Conservation (phyloP, 2,113 vertebrate species). For the Nycticryphes semicollaris region DNA sequence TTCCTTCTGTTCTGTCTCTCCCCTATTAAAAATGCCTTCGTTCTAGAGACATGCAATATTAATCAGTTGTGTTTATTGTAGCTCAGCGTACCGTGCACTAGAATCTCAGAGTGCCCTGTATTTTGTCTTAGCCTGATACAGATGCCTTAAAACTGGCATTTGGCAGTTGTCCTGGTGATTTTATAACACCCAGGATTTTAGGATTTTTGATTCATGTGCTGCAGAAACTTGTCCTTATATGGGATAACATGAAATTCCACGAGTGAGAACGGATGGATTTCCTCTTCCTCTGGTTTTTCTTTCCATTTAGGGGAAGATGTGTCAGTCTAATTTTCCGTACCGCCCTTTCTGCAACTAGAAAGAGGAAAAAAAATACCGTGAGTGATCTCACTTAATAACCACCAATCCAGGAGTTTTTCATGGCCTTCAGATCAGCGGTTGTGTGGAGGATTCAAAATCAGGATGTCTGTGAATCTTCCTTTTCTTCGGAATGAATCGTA, state of each 20-base stretch:
- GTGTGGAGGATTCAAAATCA: not conserved
- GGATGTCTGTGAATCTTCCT: not conserved
- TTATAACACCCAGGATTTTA: not conserved
- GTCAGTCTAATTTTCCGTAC: not conserved
- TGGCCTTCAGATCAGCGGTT: not conserved
- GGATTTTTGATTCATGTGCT: conserved; percentile 1
- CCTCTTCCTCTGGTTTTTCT: conserved; percentile 15
- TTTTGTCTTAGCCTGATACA: not conserved
- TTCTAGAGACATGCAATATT: not conserved
- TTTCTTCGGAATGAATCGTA: conserved; percentile 8
- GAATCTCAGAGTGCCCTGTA: not conserved
- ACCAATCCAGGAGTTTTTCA: not conserved
- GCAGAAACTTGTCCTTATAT: not conserved
- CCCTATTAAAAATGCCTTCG: not conserved
- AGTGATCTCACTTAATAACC: not conserved
- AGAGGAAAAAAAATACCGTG: not conserved
- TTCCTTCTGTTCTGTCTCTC: not conserved
- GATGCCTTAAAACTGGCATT: not conserved
- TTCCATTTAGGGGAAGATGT: conserved; percentile 6
- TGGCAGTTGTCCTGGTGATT: not conserved
- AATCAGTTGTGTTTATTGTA: not conserved
- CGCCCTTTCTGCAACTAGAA: not conserved
- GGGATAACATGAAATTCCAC: not conserved
- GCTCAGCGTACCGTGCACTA: not conserved
- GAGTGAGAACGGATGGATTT: not conserved